A percentile compares a stretch with the other conserved stretches of the same genome.
These are phyloP conservation scores for Streblospio benedicti DNA, from an alignment of 1,140 invertebrate species.

Conservation along the genomic window DNA sequence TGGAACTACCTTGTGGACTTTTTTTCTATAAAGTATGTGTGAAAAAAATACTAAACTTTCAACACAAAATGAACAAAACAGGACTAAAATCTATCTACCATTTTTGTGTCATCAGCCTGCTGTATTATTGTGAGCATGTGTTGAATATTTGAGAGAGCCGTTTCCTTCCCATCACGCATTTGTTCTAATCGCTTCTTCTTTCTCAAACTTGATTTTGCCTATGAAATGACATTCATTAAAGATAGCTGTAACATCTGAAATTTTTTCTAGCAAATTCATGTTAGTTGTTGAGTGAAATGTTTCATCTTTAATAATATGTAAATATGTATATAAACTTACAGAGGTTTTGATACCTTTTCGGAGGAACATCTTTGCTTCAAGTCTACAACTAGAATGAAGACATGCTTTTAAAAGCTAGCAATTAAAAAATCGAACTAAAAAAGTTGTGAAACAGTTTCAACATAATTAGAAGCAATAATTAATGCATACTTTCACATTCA, in stretches of 20 bases:
- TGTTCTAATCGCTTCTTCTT: slow-evolving; percentile 1
- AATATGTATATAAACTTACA: not conserved
- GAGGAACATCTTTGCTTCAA: not conserved
- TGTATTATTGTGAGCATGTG: not conserved
- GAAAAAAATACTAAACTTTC: too few species aligned
- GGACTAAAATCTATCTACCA: too few species aligned
- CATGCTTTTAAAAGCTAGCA: not conserved
- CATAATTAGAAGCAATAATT: too few species aligned
- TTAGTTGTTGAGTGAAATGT: too few species aligned
- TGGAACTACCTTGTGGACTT: too few species aligned
- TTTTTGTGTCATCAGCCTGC: not conserved
- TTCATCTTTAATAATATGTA: not conserved
- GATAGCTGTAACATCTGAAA: not conserved
- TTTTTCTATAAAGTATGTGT: too few species aligned
- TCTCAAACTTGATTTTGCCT: slow-evolving; percentile 1
- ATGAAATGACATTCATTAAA: not conserved
- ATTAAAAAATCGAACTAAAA: not conserved
- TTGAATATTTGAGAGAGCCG: slow-evolving; percentile 3
- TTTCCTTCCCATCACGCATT: slow-evolving; percentile 3
- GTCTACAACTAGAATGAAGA: not conserved
- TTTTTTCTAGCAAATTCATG: too few species aligned
- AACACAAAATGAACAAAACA: too few species aligned
- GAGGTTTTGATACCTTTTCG: slow-evolving; percentile 7
- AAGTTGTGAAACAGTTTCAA: not conserved
- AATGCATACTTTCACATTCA: too few species aligned